Percentiles rank a stretch among this genome's conserved stretches.
Evolutionary conservation across 1,140 invertebrate species (phyloP).

Genomic region (Drosophila setifemur): DNA sequence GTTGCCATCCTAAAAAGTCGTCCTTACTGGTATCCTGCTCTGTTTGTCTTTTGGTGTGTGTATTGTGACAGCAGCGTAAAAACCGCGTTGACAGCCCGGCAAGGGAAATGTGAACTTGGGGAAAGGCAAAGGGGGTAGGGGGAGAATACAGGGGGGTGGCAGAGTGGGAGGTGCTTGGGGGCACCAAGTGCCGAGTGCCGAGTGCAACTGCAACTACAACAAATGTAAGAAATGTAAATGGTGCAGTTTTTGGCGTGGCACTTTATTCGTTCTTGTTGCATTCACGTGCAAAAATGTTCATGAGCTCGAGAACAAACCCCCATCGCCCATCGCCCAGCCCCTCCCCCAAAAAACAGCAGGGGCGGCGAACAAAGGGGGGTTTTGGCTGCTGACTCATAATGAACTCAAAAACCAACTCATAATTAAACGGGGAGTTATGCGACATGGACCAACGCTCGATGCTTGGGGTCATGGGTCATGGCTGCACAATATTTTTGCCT

Average conservation of each 20-base stretch:
- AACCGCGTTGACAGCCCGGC: conserved; percentile 69
- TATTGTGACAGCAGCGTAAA: conserved; percentile 76
- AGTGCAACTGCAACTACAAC: conserved; percentile 45
- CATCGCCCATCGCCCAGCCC: too few relatives aligned
- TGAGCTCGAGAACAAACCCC: conserved; percentile 41
- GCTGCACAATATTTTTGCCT: conserved; percentile 40
- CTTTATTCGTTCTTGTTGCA: conserved; percentile 58
- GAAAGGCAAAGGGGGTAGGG: not conserved
- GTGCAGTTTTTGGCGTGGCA: conserved; percentile 59
- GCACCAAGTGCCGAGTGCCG: conserved; percentile 1
- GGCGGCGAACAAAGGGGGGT: not conserved
- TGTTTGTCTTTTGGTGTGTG: conserved; percentile 45
- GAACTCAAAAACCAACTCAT: conserved; percentile 76
- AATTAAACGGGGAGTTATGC: conserved; percentile 79
- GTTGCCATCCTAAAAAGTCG: not conserved
- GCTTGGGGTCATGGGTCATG: conserved; percentile 26
- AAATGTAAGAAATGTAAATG: conserved; percentile 79
- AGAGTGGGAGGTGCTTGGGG: not conserved
- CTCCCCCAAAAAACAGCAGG: conserved; percentile 13
- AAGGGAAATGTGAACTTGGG: conserved; percentile 54
- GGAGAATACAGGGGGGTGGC: not conserved
- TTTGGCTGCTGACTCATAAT: conserved; percentile 53
- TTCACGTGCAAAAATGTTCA: conserved; percentile 74
- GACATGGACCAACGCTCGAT: conserved; percentile 55
- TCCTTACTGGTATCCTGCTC: not conserved